phyloP scores from a whole-genome alignment of 2,888 invertebrate genomes.

The Cepaea hortensis region DNA sequence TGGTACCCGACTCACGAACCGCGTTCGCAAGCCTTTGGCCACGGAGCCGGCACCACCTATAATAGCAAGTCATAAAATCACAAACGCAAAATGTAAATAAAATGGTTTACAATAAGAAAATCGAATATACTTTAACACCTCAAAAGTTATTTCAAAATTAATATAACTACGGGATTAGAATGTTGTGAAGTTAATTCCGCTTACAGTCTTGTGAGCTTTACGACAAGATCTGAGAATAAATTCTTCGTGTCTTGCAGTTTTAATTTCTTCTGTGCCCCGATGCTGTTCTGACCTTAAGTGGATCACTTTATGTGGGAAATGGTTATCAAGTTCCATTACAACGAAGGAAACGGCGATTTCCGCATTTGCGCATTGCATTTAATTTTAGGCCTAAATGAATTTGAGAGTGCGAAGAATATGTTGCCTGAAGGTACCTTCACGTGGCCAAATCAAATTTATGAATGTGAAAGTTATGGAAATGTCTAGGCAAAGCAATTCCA shows the following conservation, averaged over 20 bases:
- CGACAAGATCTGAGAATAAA: not conserved
- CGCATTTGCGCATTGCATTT: not conserved
- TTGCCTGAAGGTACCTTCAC: not conserved
- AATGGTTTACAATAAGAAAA: too few relatives aligned
- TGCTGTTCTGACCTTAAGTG: not conserved
- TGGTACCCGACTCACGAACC: too few relatives aligned
- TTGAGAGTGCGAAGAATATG: not conserved
- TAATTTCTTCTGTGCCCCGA: not conserved
- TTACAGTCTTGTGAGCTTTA: not conserved
- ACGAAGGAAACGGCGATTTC: not conserved
- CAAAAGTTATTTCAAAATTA: not conserved
- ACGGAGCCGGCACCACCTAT: too few relatives aligned
- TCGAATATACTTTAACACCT: not conserved
- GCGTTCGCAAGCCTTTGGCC: too few relatives aligned
- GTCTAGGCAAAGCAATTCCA: conserved; percentile 9
- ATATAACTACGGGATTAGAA: not conserved
- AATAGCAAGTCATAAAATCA: too few relatives aligned
- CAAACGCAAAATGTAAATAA: too few relatives aligned
- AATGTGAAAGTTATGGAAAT: conserved; percentile 7
- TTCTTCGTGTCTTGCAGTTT: not conserved
- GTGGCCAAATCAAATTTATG: not conserved
- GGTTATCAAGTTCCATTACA: conserved; percentile 9
- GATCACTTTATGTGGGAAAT: not conserved
- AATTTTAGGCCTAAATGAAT: not conserved
- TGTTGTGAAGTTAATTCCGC: not conserved